Percentiles rank a stretch among this genome's conserved stretches.
phyloP scores from a whole-genome alignment of 2,888 invertebrate species.

The Pachycephus smyrnensis region DNA sequence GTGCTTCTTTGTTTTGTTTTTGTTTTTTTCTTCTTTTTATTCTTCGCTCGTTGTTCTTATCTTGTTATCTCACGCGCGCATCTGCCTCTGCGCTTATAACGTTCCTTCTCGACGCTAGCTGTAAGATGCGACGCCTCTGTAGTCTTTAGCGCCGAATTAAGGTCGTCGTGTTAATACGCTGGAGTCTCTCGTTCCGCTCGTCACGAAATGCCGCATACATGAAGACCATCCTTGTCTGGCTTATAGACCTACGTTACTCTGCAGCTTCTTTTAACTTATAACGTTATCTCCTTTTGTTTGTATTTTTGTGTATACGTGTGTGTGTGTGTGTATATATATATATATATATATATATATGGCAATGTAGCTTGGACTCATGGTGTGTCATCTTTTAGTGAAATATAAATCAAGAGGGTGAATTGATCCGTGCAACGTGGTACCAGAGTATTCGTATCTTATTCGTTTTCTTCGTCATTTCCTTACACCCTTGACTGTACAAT shows the following conservation, averaged over 20 bases:
- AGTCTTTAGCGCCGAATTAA: too few relatives aligned
- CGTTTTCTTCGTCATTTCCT: neutral
- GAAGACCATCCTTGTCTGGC: too few relatives aligned
- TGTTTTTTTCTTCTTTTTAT: neutral
- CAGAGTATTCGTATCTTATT: slow-evolving; percentile 23
- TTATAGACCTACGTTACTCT: too few relatives aligned
- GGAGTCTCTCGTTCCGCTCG: too few relatives aligned
- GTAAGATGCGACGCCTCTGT: too few relatives aligned
- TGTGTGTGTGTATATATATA: neutral
- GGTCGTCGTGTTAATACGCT: too few relatives aligned
- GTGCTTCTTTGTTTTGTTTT: neutral
- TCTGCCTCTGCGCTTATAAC: neutral
- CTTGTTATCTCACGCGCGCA: neutral
- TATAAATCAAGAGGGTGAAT: slow-evolving; percentile 41
- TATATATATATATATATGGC: neutral
- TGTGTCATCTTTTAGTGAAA: slow-evolving; percentile 7
- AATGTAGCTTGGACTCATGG: too few relatives aligned
- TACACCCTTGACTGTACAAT: too few relatives aligned
- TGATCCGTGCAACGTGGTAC: slow-evolving; percentile 46
- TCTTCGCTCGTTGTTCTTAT: neutral
- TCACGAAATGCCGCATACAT: too few relatives aligned
- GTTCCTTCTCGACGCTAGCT: neutral
- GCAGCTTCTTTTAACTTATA: neutral
- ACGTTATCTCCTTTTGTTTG: neutral
- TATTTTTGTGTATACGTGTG: too few relatives aligned